These are phyloP conservation scores for Crotophaga sulcirostris DNA, from an alignment of 2,113 vertebrate species.

Conservation along the genomic window DNA sequence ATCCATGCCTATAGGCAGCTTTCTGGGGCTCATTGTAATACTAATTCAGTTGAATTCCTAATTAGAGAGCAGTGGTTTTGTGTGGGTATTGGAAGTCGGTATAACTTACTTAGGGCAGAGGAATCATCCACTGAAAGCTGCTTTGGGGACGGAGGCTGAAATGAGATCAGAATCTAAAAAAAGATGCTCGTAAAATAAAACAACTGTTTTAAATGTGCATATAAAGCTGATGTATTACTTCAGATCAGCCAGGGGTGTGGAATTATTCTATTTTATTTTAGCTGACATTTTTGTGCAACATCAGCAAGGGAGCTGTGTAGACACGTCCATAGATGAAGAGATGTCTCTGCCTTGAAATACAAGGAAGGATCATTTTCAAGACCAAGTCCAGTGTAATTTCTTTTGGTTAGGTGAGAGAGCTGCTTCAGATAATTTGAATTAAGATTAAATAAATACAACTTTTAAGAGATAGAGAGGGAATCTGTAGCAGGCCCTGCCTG, in stretches of 20 bases:
- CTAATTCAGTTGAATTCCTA: constrained; percentile 35
- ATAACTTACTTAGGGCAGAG: neutral
- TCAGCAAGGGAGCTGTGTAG: neutral
- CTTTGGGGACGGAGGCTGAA: neutral
- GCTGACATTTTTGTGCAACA: neutral
- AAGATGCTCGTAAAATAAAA: neutral
- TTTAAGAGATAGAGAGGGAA: neutral
- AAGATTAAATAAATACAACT: neutral
- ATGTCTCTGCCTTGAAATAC: neutral
- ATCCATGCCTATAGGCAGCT: constrained; percentile 35
- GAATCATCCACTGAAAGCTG: neutral
- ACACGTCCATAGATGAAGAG: neutral
- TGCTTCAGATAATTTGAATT: neutral
- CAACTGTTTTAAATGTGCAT: neutral
- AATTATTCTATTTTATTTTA: neutral
- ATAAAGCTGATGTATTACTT: neutral
- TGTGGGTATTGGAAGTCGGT: neutral
- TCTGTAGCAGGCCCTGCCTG: neutral
- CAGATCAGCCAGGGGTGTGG: neutral
- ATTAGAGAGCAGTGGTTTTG: neutral
- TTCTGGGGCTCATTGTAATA: constrained; percentile 39
- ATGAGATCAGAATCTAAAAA: neutral
- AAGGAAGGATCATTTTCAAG: neutral
- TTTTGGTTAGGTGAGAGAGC: neutral
- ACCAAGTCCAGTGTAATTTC: neutral